phyloP scores from a whole-genome alignment of 2,797 vertebrate species.

The Cryptoprocta ferox region DNA sequence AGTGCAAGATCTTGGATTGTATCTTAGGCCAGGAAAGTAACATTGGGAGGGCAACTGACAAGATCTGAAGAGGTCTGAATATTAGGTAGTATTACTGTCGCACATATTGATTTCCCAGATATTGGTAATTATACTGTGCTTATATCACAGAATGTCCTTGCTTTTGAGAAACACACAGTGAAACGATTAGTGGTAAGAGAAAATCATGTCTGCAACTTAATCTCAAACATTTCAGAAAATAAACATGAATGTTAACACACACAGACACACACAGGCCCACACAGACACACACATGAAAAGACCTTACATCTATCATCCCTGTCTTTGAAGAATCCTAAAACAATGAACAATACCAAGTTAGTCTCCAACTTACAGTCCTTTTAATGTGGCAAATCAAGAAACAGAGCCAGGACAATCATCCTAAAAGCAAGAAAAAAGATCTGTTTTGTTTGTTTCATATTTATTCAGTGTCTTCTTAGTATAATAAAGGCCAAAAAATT shows the following conservation, averaged over 20 bases:
- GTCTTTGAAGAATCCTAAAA: neutral
- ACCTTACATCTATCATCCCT: neutral
- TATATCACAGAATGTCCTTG: neutral
- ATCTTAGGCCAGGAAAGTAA: slow-evolving; percentile 12
- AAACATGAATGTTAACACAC: neutral
- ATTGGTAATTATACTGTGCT: neutral
- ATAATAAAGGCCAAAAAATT: neutral
- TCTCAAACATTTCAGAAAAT: neutral
- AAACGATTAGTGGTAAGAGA: neutral
- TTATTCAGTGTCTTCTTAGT: neutral
- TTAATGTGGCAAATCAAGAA: neutral
- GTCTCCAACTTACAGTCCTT: neutral
- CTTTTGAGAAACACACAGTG: neutral
- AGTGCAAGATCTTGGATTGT: neutral
- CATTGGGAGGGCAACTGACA: neutral
- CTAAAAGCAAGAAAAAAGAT: neutral
- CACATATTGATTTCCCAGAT: neutral
- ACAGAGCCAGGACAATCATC: neutral
- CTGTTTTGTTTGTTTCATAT: neutral
- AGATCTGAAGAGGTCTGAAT: neutral
- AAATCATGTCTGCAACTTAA: neutral
- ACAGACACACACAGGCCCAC: neutral
- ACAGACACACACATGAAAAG: neutral
- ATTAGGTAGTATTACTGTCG: neutral
- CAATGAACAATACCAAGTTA: neutral